Conservation (phyloP, 2,113 vertebrate species). For the Thomomys bottae region DNA sequence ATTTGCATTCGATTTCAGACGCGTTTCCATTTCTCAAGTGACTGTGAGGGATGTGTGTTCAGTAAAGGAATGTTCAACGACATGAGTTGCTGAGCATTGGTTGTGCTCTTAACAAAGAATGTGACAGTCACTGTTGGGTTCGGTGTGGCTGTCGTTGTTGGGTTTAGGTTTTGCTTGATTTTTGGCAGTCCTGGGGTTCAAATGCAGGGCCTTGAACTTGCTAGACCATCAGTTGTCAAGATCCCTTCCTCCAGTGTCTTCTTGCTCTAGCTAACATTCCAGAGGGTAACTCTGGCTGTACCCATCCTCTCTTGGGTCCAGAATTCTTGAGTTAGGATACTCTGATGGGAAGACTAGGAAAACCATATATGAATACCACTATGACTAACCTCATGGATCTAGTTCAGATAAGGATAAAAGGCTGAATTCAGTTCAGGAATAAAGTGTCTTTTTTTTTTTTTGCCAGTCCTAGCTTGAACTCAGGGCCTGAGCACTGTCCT, state of each 20-base stretch:
- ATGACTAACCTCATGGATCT: background rate
- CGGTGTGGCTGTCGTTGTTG: too few species aligned
- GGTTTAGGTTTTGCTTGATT: too few species aligned
- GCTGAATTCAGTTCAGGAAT: background rate
- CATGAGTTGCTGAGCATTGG: too few species aligned
- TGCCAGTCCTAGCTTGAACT: too few species aligned
- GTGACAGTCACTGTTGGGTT: too few species aligned
- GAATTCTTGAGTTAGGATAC: background rate
- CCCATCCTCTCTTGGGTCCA: background rate
- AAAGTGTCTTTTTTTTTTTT: background rate
- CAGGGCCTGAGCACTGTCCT: too few species aligned
- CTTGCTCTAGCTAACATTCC: background rate
- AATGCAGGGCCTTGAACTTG: too few species aligned
- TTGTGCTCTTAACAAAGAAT: too few species aligned
- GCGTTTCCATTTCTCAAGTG: background rate
- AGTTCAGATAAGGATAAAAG: too few species aligned
- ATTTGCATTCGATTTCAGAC: background rate
- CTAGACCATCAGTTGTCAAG: background rate
- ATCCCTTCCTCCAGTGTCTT: background rate
- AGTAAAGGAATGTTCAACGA: too few species aligned
- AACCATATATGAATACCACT: background rate
- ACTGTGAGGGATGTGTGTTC: too few species aligned
- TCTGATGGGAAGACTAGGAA: background rate
- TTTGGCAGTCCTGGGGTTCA: too few species aligned
- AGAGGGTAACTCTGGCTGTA: background rate